Base-by-base conservation (phyloP, 2,113 vertebrate genomes). In the Ciconia stormi region DNA sequence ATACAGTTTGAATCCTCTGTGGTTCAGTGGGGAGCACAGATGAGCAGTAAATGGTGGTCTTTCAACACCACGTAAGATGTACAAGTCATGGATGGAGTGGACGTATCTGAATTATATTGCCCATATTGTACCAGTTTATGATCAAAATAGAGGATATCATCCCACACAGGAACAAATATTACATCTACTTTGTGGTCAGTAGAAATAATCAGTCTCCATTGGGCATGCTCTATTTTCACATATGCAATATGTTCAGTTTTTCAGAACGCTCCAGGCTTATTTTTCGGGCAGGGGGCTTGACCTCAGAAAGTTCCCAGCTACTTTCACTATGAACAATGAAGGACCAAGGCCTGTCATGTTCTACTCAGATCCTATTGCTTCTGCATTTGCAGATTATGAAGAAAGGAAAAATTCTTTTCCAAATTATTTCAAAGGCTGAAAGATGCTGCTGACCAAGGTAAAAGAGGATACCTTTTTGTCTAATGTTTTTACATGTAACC, bases 191-290 rank as follows among this genome's bases (percentile, higher is more conserved):
- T 70, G 29, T 89, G 77, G 77, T 88, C 63, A 67, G 42, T 49
- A 77, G 36, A 52, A 91, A 52, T 83, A 63, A 67, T 32, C 16
- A 13, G 19, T 66, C 46, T 89, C 23, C 5, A 5, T 10, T 5
- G 22, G 21, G 38, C 38, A 9, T 46, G 13, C 71, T 78, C 17
- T 67, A 1, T 81, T 95, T 82, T 96, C 19, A 95, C 46, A 16
- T 42, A 6, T 52, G 27, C 21, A 9, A 67, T 97, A 17, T 95
- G 71, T 92, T 96, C 91, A 98, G 98, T 98, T 98, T 98, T 98
- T 98, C 96, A 98, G 98, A 96, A 98, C 94, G 0, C 98, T 98
- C 77, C 97, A 98, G 87, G 97, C 96, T 83, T 98, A 98, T 97
- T 98, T 98, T 94, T 98, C 86, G 34, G 95, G 97, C 89, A 97